A percentile compares a stretch with the other conserved stretches of the same genome.
Conservation (phyloP, 2,888 invertebrate species). For the Stenodema calcarata region DNA sequence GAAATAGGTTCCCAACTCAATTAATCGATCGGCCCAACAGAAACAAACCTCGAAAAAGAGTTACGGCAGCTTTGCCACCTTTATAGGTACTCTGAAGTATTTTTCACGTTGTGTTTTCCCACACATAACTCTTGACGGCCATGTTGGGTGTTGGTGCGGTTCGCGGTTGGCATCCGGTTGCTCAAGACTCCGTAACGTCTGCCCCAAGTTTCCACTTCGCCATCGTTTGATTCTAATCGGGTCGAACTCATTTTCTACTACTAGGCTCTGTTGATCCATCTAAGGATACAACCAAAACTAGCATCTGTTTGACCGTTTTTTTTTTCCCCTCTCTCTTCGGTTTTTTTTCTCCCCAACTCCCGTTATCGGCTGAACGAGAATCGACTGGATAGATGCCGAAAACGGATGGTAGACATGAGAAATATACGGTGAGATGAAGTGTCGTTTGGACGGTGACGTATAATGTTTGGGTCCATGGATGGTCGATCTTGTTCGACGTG, state of each 20-base stretch:
- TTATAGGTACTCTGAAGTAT: background rate
- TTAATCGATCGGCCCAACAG: background rate
- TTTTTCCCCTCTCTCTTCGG: background rate
- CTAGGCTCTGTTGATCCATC: background rate
- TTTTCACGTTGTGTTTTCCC: background rate
- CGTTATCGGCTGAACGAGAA: background rate
- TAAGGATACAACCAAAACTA: background rate
- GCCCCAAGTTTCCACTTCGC: background rate
- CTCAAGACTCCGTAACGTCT: background rate
- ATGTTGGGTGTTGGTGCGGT: background rate
- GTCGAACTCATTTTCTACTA: background rate
- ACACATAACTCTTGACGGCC: background rate
- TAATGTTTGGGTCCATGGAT: too few relatives aligned
- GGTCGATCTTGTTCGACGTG: too few relatives aligned
- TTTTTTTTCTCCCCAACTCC: background rate
- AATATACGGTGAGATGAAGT: background rate
- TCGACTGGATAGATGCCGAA: background rate
- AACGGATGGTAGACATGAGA: background rate
- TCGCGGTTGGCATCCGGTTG: background rate
- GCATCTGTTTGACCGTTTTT: background rate
- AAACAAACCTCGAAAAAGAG: background rate
- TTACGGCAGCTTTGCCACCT: background rate
- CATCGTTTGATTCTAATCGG: background rate
- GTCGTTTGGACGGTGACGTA: too few relatives aligned
- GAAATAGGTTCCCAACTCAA: background rate